Percentiles rank a stretch among this genome's conserved stretches.
Conservation (phyloP, 2,888 invertebrate genomes). For the Spilosoma lubricipeda region DNA sequence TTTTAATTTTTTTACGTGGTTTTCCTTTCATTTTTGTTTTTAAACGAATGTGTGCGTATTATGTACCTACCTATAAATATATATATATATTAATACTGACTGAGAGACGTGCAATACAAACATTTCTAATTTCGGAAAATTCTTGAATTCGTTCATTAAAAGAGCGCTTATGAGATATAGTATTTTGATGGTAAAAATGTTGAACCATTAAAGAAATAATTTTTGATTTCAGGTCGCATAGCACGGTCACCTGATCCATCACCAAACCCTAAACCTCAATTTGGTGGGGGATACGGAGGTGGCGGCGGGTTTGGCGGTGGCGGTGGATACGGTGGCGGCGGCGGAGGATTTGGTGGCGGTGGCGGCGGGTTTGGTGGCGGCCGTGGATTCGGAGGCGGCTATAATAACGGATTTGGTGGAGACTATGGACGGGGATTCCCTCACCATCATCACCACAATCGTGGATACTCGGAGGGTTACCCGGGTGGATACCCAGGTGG, state of each 20-base stretch:
- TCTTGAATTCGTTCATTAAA: neutral
- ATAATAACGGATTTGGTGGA: neutral
- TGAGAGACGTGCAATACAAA: too few species aligned
- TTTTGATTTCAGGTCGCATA: slow-evolving; percentile 28
- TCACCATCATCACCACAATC: neutral
- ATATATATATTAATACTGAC: too few species aligned
- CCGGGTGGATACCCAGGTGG: slow-evolving; percentile 10
- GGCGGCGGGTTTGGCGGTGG: slow-evolving; percentile 8
- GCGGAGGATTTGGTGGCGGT: neutral
- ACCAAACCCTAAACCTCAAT: slow-evolving; percentile 9
- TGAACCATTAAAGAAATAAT: neutral
- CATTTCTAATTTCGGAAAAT: neutral
- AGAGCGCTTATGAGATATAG: neutral
- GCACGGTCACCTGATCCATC: slow-evolving; percentile 36
- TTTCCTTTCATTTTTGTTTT: neutral
- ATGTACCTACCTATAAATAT: too few species aligned
- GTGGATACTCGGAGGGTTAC: neutral
- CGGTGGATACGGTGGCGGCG: neutral
- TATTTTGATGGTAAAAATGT: neutral
- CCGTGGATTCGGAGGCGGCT: neutral
- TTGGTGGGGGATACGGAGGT: neutral
- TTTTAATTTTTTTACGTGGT: neutral
- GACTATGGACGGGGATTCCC: neutral
- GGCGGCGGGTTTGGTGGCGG: slow-evolving; percentile 1
- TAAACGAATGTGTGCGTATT: too few species aligned